Evolutionary conservation across 1,140 invertebrate genomes (phyloP).

Genomic region (Fopius arisanus): DNA sequence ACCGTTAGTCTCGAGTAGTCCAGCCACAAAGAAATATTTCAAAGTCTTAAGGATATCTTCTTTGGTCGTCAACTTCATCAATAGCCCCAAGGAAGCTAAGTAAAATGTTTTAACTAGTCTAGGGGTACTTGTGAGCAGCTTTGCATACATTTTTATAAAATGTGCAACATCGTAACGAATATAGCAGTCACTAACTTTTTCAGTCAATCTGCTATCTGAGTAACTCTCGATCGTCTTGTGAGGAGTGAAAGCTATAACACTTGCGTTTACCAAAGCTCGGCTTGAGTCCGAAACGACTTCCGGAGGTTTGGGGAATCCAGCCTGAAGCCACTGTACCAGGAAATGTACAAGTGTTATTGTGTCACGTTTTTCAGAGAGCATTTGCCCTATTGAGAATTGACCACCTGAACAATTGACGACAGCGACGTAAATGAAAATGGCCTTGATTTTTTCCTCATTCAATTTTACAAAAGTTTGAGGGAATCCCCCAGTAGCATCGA

Average conservation of each 20-base stretch:
- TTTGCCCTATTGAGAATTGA: neutral
- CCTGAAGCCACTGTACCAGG: neutral
- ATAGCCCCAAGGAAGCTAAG: conserved; percentile 23
- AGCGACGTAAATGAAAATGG: neutral
- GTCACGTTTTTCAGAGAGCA: neutral
- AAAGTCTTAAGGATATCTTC: conserved; percentile 11
- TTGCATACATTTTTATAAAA: conserved; percentile 29
- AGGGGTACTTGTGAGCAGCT: conserved; percentile 8
- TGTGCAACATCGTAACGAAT: conserved; percentile 35
- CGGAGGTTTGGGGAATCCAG: neutral
- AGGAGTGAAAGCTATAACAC: conserved; percentile 23
- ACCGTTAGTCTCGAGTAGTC: neutral
- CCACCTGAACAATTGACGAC: neutral
- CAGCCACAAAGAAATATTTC: conserved; percentile 10
- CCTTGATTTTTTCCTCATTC: neutral
- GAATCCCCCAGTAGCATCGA: neutral
- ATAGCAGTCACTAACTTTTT: conserved; percentile 13
- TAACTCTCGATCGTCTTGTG: conserved; percentile 23
- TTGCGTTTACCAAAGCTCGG: conserved; percentile 20
- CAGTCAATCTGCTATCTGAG: conserved; percentile 17
- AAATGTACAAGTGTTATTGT: neutral
- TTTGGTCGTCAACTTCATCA: neutral
- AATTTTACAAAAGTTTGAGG: neutral
- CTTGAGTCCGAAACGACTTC: conserved; percentile 25
- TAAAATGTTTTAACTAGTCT: conserved; percentile 28